Evolutionary conservation across 2,888 invertebrate genomes (phyloP).

Genomic region (Didymodactylos carnosus): DNA sequence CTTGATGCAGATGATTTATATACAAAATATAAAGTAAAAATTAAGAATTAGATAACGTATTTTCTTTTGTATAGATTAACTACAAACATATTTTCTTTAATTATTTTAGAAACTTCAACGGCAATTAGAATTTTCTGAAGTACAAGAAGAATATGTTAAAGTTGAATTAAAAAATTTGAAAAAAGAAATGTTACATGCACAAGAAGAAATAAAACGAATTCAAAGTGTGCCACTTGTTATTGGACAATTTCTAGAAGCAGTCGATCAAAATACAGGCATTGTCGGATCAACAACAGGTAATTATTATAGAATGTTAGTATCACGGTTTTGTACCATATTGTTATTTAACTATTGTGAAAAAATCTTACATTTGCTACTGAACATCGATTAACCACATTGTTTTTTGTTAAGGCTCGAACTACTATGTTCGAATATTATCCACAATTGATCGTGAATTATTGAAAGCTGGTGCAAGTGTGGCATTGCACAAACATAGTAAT

Average conservation of each 20-base stretch:
- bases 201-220: constrained; percentile 76
- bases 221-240: constrained; percentile 96
- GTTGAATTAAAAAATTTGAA: constrained; percentile 95
- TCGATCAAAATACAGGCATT: constrained; percentile 96
- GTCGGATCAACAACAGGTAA: constrained; percentile 79
- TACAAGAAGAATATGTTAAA: constrained; percentile 97
- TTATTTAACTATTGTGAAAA: too few species aligned
- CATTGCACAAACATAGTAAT: constrained; percentile 94
- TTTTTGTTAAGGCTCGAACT: constrained; percentile 60
- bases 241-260: constrained; percentile 94
- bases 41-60: background rate
- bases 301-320: background rate
- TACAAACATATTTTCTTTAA: background rate
- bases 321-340: too few species aligned
- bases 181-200: constrained; percentile 94
- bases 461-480: constrained; percentile 92
- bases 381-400: background rate
- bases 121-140: constrained; percentile 84
- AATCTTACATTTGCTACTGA: too few species aligned
- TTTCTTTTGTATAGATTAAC: background rate
- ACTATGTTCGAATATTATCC: constrained; percentile 90
- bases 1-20: constrained; percentile 13
- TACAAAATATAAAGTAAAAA: constrained; percentile 10
- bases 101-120: constrained; percentile 39
- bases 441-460: constrained; percentile 89